A percentile compares a stretch with the other conserved stretches of the same genome.
These are phyloP conservation scores for Lineus longissimus DNA, from an alignment of 1,140 invertebrate species.

Conservation along the genomic window DNA sequence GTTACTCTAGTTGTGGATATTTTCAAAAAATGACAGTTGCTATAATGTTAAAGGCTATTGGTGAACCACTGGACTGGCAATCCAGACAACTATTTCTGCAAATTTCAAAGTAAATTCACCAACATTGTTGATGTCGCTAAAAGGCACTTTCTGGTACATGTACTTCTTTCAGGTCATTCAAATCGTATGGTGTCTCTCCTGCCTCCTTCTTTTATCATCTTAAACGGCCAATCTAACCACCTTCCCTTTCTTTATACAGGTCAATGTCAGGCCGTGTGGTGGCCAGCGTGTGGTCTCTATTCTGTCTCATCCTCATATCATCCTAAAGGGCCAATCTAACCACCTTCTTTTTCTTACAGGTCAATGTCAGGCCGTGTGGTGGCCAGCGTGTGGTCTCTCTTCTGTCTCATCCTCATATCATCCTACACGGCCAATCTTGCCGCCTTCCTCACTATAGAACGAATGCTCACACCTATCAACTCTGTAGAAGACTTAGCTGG, in stretches of 20 bases:
- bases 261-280: slow-evolving; percentile 64
- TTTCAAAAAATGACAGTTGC: no score
- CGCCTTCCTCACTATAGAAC: slow-evolving; percentile 47
- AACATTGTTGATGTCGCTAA: no score
- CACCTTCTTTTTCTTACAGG: slow-evolving; percentile 36
- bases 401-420: slow-evolving; percentile 94
- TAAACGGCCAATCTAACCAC: slow-evolving; percentile 73
- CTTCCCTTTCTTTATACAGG: slow-evolving; percentile 54
- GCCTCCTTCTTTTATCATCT: slow-evolving; percentile 93
- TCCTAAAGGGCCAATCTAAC: slow-evolving; percentile 80
- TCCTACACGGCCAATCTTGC: slow-evolving; percentile 80
- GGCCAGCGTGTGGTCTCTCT: slow-evolving; percentile 97
- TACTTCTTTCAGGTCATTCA: slow-evolving; percentile 30
- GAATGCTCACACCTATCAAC: slow-evolving; percentile 37
- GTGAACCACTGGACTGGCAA: no score
- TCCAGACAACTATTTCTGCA: no score
- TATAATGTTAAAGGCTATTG: no score
- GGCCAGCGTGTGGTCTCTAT: slow-evolving; percentile 97
- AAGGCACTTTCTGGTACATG: no score
- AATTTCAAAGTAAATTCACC: no score
- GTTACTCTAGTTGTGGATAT: no score
- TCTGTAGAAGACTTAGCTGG: slow-evolving; percentile 35
- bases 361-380: slow-evolving; percentile 64
- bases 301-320: slow-evolving; percentile 94
- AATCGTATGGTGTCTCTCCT: slow-evolving; percentile 98